Percentiles rank a stretch among this genome's conserved stretches.
phyloP scores from a whole-genome alignment of 2,888 invertebrate species.

The Scelioninae gen. 1 region DNA sequence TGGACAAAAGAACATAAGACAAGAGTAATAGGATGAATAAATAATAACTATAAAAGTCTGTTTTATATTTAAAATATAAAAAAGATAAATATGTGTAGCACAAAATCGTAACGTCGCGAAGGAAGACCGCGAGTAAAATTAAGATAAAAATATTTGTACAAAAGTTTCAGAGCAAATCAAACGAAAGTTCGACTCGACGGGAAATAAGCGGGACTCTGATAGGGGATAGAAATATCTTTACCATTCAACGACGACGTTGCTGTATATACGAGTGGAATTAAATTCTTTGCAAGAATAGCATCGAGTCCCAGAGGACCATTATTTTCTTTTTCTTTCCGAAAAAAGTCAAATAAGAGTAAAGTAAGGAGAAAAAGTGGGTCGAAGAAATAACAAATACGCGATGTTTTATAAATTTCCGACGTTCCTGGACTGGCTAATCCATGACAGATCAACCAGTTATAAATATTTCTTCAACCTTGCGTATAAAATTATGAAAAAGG shows the following conservation, averaged over 20 bases:
- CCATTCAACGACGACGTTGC: slow-evolving; percentile 52
- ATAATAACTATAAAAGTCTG: too few relatives aligned
- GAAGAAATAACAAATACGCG: not conserved
- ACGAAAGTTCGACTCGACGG: slow-evolving; percentile 46
- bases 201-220: slow-evolving; percentile 46
- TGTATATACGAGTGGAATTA: slow-evolving; percentile 72
- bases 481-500: too few relatives aligned
- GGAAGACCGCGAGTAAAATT: too few relatives aligned
- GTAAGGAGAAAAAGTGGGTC: slow-evolving; percentile 5
- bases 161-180: slow-evolving; percentile 59
- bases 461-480: too few relatives aligned
- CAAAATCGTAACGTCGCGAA: too few relatives aligned
- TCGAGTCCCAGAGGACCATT: slow-evolving; percentile 50
- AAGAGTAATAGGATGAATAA: too few relatives aligned
- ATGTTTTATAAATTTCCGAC: not conserved
- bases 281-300: slow-evolving; percentile 74
- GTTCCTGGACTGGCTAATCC: not conserved
- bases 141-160: slow-evolving; percentile 57
- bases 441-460: too few relatives aligned
- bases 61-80: too few relatives aligned
- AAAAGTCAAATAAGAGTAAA: not conserved
- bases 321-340: slow-evolving; percentile 21
- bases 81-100: too few relatives aligned
- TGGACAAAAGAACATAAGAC: slow-evolving; percentile 13
- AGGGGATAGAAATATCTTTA: slow-evolving; percentile 57